Percentiles rank a stretch among this genome's conserved stretches.
These are phyloP conservation scores for Junonia oenone DNA, from an alignment of 2,888 invertebrate genomes.

Conservation along the genomic window DNA sequence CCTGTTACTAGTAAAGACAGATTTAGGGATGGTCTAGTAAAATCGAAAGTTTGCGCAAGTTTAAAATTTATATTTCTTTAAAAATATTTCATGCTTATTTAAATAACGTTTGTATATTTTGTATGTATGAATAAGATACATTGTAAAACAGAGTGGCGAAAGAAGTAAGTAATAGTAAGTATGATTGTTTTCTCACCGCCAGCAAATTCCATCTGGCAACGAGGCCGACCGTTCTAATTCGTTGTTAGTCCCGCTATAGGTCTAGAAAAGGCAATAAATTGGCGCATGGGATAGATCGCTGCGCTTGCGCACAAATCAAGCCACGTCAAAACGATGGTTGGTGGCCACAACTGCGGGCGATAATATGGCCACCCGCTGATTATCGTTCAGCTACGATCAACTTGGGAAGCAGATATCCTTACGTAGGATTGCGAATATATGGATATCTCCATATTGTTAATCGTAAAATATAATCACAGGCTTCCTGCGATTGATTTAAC, in stretches of 20 bases:
- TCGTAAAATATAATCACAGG: neutral
- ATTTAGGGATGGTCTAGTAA: too few relatives aligned
- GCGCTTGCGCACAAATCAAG: slow-evolving; percentile 69
- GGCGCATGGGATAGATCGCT: slow-evolving; percentile 57
- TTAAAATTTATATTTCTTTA: too few relatives aligned
- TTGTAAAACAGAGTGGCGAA: neutral
- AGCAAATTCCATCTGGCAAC: slow-evolving; percentile 34
- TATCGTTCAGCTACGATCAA: slow-evolving; percentile 41
- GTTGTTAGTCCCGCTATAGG: slow-evolving; percentile 44
- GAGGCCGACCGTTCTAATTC: slow-evolving; percentile 58
- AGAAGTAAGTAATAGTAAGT: too few relatives aligned
- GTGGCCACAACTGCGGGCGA: slow-evolving; percentile 61
- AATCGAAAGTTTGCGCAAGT: too few relatives aligned
- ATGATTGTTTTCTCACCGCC: slow-evolving; percentile 17
- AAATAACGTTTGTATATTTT: neutral
- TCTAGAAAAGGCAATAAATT: slow-evolving; percentile 66
- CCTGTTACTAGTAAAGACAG: too few relatives aligned
- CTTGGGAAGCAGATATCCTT: slow-evolving; percentile 21
- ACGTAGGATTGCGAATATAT: slow-evolving; percentile 8
- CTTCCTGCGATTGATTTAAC: neutral
- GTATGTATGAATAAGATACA: neutral
- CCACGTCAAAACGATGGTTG: slow-evolving; percentile 63
- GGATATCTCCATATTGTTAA: neutral
- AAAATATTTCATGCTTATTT: too few relatives aligned
- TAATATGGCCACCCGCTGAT: slow-evolving; percentile 59